Base-by-base conservation (phyloP, 2,113 vertebrate species). In the Trogon surrucura region DNA sequence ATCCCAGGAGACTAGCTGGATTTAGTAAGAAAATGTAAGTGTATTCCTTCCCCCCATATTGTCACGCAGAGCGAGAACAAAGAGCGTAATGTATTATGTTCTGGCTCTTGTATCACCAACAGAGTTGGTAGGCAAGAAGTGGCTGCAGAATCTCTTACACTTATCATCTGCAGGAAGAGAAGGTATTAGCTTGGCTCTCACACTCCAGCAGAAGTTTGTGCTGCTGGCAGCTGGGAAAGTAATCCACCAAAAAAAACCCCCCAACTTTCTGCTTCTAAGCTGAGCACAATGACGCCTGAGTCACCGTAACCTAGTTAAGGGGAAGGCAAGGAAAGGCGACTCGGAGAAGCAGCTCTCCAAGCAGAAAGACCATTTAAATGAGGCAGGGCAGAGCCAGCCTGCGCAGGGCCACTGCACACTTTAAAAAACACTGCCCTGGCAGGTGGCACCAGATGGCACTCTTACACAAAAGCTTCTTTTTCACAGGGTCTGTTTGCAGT, bases 391-490 rank as follows among this genome's bases (percentile, higher is more conserved):
- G 41, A 82, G 54, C 27, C 67, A 91, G 54, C 11, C 71, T 83
- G 36, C 47, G 54, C 36, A 72, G 1, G 3, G 78, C 57, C 62
- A 85, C 82, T 3, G 16, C 74, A 80, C 32, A 38, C 73, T 83
- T 89, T n/a, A 70, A 80, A 79, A 41, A 58, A 81, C 83, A 85
- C 65, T 89, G 78, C 89, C 92, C 88, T 91, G 61, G 78, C 73
- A 93, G 78, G 92, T 96, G 89, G 95, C 96, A 96, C 93, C 92
- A 96, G 93, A 79, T 95, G 95, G 95, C 94, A 96, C 78, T 94
- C 88, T 96, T 66, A 94, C 91, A 95, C 91, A 95, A 89, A 93
- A 92, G 77, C 92, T 96, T 64, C 57, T 69, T 84, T 92, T 86
- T 72, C 58, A 72, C 65, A 22, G 70, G 29, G 11, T 71, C 41